Base-by-base conservation (phyloP, 2,797 vertebrate species). In the Platyrinchus mystaceus region DNA sequence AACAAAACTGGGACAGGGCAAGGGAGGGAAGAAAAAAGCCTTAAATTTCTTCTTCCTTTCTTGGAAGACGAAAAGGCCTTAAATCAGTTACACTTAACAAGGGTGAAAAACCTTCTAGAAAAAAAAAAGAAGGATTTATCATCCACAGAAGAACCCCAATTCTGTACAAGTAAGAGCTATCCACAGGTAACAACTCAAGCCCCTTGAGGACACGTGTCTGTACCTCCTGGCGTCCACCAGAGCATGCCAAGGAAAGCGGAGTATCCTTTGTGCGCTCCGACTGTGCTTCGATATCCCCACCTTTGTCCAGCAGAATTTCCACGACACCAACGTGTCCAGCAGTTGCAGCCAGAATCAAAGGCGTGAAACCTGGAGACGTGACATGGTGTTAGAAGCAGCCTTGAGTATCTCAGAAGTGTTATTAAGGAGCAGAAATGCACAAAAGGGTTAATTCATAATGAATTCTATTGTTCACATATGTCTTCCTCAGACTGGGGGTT, bases 181-280 rank as follows among this genome's bases (percentile, higher is more conserved):
- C 26, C 43, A 55, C 20, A 59, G 41, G 49, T 27, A 32, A 4
- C 10, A 66, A 22, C 11, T 60, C 3, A 22, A 88, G 69, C 1
- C 14, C 46, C 17, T 3, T 12, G 43, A 69, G 85, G 56, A 46
- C 9, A 59, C 0, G 4, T 64, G 5, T 64, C 87, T 91, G 90
- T 94, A 99, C 99, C 98, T 99, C 99, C 95, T 99, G 99, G 78
- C 99, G 98, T 83, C 99, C 99, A 80, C 99, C 99, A 15, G 99
- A 99, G 97, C 99, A 99, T 22, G 99, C 99, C 95, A 99, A 94
- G 13, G 99, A 99, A 79, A 99, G 99, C 10, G 99, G 99, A 60
- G 99, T 99, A 97, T 99, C 99, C 98, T 99, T 99, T 96, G 99
- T 99, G 98, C 99, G 98, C 98, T 99, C 99, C 16, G 99, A 99